Evolutionary conservation across 2,113 vertebrate genomes (phyloP).

Genomic region (Ciconia maguari): DNA sequence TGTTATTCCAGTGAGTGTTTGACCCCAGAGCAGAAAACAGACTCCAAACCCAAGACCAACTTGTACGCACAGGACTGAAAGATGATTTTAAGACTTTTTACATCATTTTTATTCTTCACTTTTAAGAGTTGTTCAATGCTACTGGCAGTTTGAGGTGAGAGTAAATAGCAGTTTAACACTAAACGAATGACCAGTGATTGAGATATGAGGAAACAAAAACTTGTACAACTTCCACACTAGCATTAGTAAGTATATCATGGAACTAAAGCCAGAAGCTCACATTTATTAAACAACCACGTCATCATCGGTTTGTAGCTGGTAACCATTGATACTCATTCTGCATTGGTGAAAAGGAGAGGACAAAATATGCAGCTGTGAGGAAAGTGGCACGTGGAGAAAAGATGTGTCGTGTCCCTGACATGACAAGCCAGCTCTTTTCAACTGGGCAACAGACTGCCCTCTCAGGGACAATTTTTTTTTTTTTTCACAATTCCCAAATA

Average conservation of each 20-base stretch:
- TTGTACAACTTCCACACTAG: neutral
- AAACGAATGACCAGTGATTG: neutral
- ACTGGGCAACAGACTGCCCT: neutral
- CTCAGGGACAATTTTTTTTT: neutral
- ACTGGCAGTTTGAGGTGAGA: neutral
- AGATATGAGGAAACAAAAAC: neutral
- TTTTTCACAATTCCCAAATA: neutral
- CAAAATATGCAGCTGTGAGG: neutral
- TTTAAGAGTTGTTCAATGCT: neutral
- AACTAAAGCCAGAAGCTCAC: neutral
- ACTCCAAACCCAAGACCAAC: neutral
- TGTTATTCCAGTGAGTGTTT: neutral
- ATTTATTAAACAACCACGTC: neutral
- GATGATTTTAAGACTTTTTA: neutral
- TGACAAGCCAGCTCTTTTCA: neutral
- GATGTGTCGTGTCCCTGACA: neutral
- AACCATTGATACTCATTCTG: neutral
- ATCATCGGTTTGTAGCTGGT: neutral
- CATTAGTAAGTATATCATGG: neutral
- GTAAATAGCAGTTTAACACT: neutral
- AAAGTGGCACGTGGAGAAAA: neutral
- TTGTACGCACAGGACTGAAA: neutral
- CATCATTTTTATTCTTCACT: neutral
- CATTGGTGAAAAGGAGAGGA: neutral
- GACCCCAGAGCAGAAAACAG: neutral